Base-by-base conservation (phyloP, 2,797 vertebrate species). In the Miichthys miiuy region DNA sequence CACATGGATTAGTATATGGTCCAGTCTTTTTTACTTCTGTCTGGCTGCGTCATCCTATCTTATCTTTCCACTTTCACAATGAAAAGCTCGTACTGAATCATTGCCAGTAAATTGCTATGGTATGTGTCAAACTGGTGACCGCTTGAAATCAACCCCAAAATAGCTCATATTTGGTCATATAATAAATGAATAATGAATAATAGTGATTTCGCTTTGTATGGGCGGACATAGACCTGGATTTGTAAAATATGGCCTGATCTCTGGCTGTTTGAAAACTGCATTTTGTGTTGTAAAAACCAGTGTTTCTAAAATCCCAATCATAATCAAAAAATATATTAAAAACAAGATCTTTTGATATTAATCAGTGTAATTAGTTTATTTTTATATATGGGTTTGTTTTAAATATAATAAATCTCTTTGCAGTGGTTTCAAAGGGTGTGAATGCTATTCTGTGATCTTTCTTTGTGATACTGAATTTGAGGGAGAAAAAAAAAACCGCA, bases 211-310 rank as follows among this genome's bases (percentile, higher is more conserved):
- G 42, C 16, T 62, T 79, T 23, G 20, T n/a, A 25, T 64, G 51
- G 61, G 50, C 5, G 75, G 79, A 84, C 67, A 72, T 80, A 78
- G 76, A 86, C 52, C 61, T 71, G 68, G 13, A 60, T 27, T 11
- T 52, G 5, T 9, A 30, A 30, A 25, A n/a, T 46, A 14, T 68
- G 63, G 6, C 5, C 41, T 61, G 51, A 67, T 72, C 6, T 25
- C 27, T 75, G 38, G 6, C 46, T 68, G 48, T 61, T 13, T 17
- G 21, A 50, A 68, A 64, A 60, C 38, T 47, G 18, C 13, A 25
- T 44, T 21, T 50, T 13, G 1, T 62, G 5, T 16, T 10, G 9
- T 30, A 13, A 30, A 5, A 30, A 30, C 27, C 6, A 38, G 7
- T 60, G 21, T 23, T 50, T 6, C 55, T 44, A 13, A 63, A 68